Percentiles rank a stretch among this genome's conserved stretches.
These are phyloP conservation scores for Mobula hypostoma DNA, from an alignment of 2,113 vertebrate genomes.

Conservation along the genomic window DNA sequence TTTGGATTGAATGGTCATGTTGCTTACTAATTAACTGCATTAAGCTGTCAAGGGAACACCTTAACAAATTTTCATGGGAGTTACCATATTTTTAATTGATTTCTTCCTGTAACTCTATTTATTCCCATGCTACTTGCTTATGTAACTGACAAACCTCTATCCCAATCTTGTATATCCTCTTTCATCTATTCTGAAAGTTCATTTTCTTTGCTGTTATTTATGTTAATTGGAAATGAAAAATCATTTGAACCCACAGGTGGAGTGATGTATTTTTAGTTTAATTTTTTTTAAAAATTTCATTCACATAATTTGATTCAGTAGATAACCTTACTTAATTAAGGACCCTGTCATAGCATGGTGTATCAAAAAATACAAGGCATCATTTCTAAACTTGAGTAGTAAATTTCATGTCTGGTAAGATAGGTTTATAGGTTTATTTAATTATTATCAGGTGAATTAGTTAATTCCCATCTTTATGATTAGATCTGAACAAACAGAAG, in stretches of 20 bases:
- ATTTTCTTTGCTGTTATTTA: conserved; percentile 23
- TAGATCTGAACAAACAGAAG: neutral
- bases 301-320: neutral
- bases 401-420: neutral
- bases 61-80: neutral
- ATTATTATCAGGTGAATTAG: conserved; percentile 1
- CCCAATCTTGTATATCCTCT: neutral
- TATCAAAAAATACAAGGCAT: neutral
- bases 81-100: neutral
- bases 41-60: neutral
- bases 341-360: neutral
- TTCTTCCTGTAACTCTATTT: neutral
- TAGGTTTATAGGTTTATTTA: conserved; percentile 22
- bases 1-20: neutral
- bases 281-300: neutral
- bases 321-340: neutral
- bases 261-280: neutral
- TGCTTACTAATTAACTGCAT: neutral
- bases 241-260: too few species aligned
- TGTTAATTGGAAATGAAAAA: neutral
- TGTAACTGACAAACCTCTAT: neutral
- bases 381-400: neutral
- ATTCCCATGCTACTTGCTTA: neutral
- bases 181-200: neutral
- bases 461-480: neutral